Evolutionary conservation across 2,888 invertebrate species (phyloP).

Genomic region (Eulithis testata): DNA sequence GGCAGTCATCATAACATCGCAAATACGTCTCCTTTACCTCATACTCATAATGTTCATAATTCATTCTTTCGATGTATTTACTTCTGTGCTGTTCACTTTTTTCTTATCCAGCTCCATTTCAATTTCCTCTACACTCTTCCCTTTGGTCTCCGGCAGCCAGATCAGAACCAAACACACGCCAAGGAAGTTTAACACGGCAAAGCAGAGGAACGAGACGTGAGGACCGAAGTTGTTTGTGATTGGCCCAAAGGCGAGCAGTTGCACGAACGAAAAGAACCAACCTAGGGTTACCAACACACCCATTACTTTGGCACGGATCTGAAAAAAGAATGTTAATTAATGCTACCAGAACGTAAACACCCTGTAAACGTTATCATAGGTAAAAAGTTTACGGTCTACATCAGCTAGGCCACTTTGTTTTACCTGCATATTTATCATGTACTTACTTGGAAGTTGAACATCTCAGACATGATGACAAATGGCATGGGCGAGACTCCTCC

Average conservation of each 20-base stretch:
- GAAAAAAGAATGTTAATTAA: slow-evolving; percentile 23
- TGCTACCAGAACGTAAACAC: no score
- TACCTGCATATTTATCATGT: background rate
- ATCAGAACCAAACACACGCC: slow-evolving; percentile 56
- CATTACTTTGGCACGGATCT: slow-evolving; percentile 63
- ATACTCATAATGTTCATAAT: no score
- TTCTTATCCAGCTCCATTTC: slow-evolving; percentile 43
- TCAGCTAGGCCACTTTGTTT: no score
- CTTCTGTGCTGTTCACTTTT: background rate
- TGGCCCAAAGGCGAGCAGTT: slow-evolving; percentile 48
- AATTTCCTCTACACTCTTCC: slow-evolving; percentile 64
- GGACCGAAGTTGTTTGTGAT: slow-evolving; percentile 55
- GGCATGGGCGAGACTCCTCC: slow-evolving; percentile 56
- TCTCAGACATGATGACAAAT: slow-evolving; percentile 60
- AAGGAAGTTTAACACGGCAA: slow-evolving; percentile 56
- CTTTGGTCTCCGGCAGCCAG: slow-evolving; percentile 72
- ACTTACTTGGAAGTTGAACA: slow-evolving; percentile 59
- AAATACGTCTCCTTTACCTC: no score
- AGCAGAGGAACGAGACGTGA: slow-evolving; percentile 63
- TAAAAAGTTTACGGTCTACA: no score
- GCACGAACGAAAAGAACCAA: slow-evolving; percentile 54
- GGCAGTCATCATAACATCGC: no score
- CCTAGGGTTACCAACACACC: slow-evolving; percentile 52
- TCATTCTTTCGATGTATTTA: no score
- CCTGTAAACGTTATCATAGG: no score